A percentile compares a stretch with the other conserved stretches of the same genome.
These are phyloP conservation scores for Bufo gargarizans DNA, from an alignment of 2,113 vertebrate species.

Conservation along the genomic window DNA sequence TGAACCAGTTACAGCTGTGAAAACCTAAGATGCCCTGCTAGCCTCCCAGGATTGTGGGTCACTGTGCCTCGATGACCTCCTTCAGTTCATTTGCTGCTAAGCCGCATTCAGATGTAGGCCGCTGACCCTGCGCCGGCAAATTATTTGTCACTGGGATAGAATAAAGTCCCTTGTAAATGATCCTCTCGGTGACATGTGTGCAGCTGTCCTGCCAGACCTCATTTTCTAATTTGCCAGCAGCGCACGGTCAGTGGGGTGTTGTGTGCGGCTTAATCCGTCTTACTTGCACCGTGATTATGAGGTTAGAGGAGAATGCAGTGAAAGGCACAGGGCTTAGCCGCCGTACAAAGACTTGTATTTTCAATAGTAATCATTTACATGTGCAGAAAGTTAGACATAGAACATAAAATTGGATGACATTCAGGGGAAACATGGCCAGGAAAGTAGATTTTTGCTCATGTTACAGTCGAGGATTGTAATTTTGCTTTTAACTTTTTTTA, in stretches of 20 bases:
- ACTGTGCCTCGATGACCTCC: neutral
- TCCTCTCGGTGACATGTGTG: slow-evolving; percentile 39
- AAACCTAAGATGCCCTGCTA: neutral
- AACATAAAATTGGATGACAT: slow-evolving; percentile 31
- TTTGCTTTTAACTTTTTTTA: neutral
- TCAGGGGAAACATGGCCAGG: slow-evolving; percentile 6
- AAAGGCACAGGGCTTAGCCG: slow-evolving; percentile 9
- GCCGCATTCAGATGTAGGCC: slow-evolving; percentile 31
- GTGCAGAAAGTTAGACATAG: slow-evolving; percentile 25
- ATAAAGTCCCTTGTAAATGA: slow-evolving; percentile 49
- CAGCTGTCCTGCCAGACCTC: slow-evolving; percentile 40
- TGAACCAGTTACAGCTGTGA: slow-evolving; percentile 7
- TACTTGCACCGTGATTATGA: slow-evolving; percentile 21
- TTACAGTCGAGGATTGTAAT: neutral
- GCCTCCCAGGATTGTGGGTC: slow-evolving; percentile 25
- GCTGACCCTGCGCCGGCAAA: slow-evolving; percentile 18
- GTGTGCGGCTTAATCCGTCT: slow-evolving; percentile 25
- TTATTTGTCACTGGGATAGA: slow-evolving; percentile 23
- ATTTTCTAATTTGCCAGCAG: slow-evolving; percentile 41
- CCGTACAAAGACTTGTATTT: slow-evolving; percentile 35
- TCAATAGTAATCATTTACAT: slow-evolving; percentile 35
- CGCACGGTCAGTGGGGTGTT: slow-evolving; percentile 36
- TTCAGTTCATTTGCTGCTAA: neutral
- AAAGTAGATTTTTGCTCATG: neutral
- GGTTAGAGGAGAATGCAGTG: slow-evolving; percentile 35